These are phyloP conservation scores for Platycercus adscitus DNA, from an alignment of 2,113 vertebrate species.

Conservation along the genomic window DNA sequence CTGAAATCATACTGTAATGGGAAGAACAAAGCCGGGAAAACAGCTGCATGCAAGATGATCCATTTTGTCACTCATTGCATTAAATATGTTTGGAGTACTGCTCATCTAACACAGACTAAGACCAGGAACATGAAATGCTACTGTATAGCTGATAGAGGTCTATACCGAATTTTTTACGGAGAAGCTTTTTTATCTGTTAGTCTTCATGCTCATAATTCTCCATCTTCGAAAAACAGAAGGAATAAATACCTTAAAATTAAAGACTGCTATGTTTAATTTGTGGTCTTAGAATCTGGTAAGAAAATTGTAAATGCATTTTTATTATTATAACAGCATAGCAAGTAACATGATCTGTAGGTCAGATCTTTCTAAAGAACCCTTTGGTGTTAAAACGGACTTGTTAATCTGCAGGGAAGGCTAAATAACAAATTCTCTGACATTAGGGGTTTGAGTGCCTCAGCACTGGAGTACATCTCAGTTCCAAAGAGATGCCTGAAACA, in stretches of 20 bases:
- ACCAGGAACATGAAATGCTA: neutral
- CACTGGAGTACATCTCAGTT: neutral
- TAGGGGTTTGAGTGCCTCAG: neutral
- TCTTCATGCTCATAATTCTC: neutral
- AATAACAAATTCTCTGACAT: neutral
- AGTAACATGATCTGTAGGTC: neutral
- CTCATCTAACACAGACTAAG: neutral
- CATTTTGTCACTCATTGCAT: neutral
- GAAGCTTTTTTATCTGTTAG: neutral
- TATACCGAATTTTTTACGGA: neutral
- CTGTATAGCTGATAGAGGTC: accelerated
- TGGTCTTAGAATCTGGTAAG: neutral
- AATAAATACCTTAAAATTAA: neutral
- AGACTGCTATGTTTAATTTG: neutral
- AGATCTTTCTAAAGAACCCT: neutral
- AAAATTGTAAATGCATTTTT: neutral
- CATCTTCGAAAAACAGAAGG: neutral
- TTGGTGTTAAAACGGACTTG: neutral
- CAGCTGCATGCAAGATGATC: neutral
- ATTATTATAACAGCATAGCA: neutral
- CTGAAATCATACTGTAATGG: neutral
- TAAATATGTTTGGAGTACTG: neutral
- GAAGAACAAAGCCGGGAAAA: neutral
- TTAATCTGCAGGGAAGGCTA: neutral
- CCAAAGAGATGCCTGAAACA: neutral